Percentiles rank a stretch among this genome's conserved stretches.
phyloP scores from a whole-genome alignment of 1,140 invertebrate species.

The Bombus polaris region DNA sequence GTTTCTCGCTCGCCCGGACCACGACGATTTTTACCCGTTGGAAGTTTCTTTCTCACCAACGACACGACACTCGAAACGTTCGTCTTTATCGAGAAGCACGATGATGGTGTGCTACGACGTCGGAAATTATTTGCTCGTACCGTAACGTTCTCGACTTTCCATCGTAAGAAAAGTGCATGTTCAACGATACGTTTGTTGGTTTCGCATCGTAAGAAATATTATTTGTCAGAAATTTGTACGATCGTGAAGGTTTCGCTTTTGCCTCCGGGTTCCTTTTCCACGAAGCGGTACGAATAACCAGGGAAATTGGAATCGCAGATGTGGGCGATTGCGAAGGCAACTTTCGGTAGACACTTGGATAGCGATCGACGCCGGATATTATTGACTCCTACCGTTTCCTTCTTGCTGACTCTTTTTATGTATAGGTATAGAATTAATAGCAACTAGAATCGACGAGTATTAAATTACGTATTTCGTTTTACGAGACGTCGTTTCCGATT shows the following conservation, averaged over 20 bases:
- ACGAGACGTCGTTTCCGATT: neutral
- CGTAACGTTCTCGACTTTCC: too few relatives aligned
- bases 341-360: neutral
- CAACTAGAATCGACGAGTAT: neutral
- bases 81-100: too few relatives aligned
- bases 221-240: neutral
- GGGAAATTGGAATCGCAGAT: neutral
- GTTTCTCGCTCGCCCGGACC: too few relatives aligned
- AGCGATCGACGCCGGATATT: neutral
- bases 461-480: neutral
- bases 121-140: too few relatives aligned
- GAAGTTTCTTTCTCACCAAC: too few relatives aligned
- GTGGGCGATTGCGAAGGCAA: too few relatives aligned
- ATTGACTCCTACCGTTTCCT: slow-evolving; percentile 2
- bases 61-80: too few relatives aligned
- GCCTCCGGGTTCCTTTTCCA: neutral
- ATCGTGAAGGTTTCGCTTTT: too few relatives aligned
- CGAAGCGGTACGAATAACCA: neutral
- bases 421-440: neutral
- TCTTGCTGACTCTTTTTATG: neutral
- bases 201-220: neutral
- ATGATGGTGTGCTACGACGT: too few relatives aligned
- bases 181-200: neutral
- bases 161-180: neutral
- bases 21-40: too few relatives aligned